Conservation (phyloP, 2,888 invertebrate genomes). For the Caenorhabditis zanzibari region DNA sequence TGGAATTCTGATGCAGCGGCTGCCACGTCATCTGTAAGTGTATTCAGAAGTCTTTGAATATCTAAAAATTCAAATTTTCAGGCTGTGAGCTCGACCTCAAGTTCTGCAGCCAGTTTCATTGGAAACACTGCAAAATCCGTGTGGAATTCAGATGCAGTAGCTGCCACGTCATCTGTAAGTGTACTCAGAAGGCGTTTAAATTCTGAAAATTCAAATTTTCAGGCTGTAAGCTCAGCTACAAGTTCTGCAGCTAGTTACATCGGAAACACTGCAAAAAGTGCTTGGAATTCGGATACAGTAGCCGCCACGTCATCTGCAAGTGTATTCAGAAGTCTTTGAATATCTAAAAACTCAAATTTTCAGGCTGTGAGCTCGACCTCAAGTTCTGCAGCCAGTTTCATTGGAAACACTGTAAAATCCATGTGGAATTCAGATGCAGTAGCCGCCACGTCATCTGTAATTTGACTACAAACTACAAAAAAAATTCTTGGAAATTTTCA, state of each 20-base stretch:
- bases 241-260: too few relatives aligned
- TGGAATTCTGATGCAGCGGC: too few relatives aligned
- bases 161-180: background rate
- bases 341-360: background rate
- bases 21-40: too few relatives aligned
- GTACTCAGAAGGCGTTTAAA: background rate
- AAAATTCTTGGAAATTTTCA: conserved; percentile 2
- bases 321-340: background rate
- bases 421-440: background rate
- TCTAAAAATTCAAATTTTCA: background rate
- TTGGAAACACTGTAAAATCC: background rate
- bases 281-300: too few relatives aligned
- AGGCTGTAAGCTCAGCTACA: too few relatives aligned
- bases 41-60: too few relatives aligned
- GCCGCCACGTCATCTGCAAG: too few relatives aligned
- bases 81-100: background rate
- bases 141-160: background rate
- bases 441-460: background rate
- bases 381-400: background rate
- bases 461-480: background rate
- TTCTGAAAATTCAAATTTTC: background rate
- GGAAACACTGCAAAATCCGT: background rate
- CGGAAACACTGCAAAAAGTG: too few relatives aligned
- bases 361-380: background rate
- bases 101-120: background rate